Base-by-base conservation (phyloP, 2,888 invertebrate genomes). In the Myopa testacea region DNA sequence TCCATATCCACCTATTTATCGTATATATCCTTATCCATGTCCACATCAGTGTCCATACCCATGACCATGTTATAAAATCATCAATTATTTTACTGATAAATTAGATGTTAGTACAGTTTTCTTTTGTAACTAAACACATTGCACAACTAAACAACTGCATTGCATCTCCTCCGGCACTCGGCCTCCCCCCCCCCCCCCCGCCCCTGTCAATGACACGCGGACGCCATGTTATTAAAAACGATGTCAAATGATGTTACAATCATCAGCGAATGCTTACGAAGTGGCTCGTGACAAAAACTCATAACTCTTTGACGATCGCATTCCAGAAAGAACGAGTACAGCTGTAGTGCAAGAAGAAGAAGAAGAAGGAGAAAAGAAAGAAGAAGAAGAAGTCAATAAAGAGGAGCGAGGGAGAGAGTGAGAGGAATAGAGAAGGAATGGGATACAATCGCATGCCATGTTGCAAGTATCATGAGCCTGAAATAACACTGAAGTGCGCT, bases 231-330 rank as follows among this genome's bases (percentile, higher is more conserved):
- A 68, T 68, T 77, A 67, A 71, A 58, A 73, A 77, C 58, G 55
- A 72, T 77, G 77, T 77, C 77, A 77, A 73, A 72, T 73, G 67
- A 38, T 69, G 73, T 76, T 19, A 4, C 4, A 67, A 75, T 75
- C 50, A 69, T 62, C 71, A 62, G 68, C 52, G 58, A 78, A 78
- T 78, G 63, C 63, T 55, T 62, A 68, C 52, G 78, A 78, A 78
- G 75, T 78, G 78, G 75, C 71, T 60, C 78, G 75, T 78, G 78
- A 78, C 78, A 75, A 78, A 63, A 58, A 38, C 75, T 26, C 78
- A 78, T 78, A 63, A 78, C 50, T 78, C 78, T 45, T 45, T 45
- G 45, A 62, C 14, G n/a, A 40, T n/a, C 38, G 37, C 67, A 52
- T 65, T 34, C 65, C 74, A 52, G 38, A 10, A 74, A 8, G 4